These are phyloP conservation scores for Myocastor coypus DNA, from an alignment of 2,113 vertebrate species.

Conservation along the genomic window DNA sequence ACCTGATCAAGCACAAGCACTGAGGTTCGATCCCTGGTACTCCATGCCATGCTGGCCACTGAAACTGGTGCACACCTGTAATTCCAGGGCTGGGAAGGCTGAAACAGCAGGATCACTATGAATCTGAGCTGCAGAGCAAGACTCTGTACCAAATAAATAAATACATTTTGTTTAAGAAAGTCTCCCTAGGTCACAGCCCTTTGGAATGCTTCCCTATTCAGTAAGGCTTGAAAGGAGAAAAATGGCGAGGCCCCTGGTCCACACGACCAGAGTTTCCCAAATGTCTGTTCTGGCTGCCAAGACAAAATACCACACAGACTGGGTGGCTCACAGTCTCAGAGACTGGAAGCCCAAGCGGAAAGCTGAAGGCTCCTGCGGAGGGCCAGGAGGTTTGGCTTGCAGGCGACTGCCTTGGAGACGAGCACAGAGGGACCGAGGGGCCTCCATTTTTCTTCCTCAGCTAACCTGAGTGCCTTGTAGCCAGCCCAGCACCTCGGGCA, in stretches of 20 bases:
- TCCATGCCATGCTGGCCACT: no score
- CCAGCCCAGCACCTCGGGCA: background rate
- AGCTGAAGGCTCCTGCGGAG: background rate
- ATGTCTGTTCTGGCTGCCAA: background rate
- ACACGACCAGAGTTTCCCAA: background rate
- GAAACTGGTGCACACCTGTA: no score
- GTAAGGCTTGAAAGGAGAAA: background rate
- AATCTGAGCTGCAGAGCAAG: no score
- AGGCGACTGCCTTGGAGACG: rapidly evolving
- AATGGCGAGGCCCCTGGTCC: no score
- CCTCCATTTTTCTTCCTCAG: background rate
- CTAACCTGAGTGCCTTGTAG: background rate
- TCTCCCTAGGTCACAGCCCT: background rate
- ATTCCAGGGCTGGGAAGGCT: no score
- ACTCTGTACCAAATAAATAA: no score
- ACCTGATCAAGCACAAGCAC: no score
- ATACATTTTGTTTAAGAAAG: no score
- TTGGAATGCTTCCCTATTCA: conserved; percentile 24
- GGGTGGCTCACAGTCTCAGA: background rate
- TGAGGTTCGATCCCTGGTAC: no score
- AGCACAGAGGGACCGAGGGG: background rate
- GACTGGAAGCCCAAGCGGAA: background rate
- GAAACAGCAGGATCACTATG: no score
- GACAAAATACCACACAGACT: background rate
- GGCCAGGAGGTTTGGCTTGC: background rate